Evolutionary conservation across 2,113 vertebrate genomes (phyloP).

Genomic region (Tricholaema leucomelas): DNA sequence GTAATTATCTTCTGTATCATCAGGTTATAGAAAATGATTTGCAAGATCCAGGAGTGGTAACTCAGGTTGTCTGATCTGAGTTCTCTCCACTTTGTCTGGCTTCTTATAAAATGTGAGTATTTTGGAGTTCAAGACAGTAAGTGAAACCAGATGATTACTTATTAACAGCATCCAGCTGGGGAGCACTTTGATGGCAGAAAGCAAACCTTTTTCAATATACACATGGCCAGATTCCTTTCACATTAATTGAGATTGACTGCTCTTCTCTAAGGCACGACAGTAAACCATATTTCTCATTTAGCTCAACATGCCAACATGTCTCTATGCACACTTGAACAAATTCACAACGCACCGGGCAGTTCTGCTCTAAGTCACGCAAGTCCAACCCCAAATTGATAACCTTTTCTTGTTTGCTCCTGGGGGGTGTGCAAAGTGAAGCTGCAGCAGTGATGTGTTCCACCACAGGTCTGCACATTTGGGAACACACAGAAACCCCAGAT

Average conservation of each 20-base stretch:
- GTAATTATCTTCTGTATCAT: not conserved
- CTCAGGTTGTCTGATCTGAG: not conserved
- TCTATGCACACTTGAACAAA: constrained; percentile 25
- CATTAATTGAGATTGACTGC: constrained; percentile 45
- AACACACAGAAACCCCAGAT: not conserved
- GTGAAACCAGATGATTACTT: constrained; percentile 45
- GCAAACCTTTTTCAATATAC: constrained; percentile 12
- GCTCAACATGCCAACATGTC: not conserved
- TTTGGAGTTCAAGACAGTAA: constrained; percentile 15
- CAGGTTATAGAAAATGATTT: not conserved
- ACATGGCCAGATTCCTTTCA: constrained; percentile 9
- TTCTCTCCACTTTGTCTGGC: not conserved
- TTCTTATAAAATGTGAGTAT: not conserved
- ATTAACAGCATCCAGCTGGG: constrained; percentile 39
- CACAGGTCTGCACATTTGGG: not conserved
- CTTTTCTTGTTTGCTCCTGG: not conserved
- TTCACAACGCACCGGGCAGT: not conserved
- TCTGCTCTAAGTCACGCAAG: constrained; percentile 10
- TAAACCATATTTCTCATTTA: constrained; percentile 45
- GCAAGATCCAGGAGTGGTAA: not conserved
- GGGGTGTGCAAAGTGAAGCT: not conserved
- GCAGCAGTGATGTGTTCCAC: not conserved
- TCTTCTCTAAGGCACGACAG: not conserved
- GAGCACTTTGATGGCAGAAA: constrained; percentile 40
- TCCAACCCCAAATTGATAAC: not conserved